Evolutionary conservation across 2,888 invertebrate genomes (phyloP), one percentile per base, ranked within the genome.

Genomic region (Drosophila kambysellisi): DNA sequence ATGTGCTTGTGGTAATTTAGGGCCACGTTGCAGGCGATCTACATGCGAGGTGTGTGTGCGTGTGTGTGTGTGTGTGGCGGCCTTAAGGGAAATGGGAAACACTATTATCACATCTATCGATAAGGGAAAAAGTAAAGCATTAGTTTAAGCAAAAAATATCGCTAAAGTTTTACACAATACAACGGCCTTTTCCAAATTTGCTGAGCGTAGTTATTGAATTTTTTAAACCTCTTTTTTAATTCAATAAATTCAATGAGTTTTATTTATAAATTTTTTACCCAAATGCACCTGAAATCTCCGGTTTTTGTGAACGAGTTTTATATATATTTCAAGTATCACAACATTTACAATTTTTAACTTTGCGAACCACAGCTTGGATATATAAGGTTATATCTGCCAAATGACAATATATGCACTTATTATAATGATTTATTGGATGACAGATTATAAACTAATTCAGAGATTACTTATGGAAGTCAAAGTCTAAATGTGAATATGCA

Each of bases 1-100:
- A 88, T 90, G 90, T 78, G 76, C 65, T 73, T 60, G 59, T 51
- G 62, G 76, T 79, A 72, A 89, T 87, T 87, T 90, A 87, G 63
- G 74, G 75, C 65, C 71, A 67, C 56, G 60, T 70, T 80, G 88
- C 89, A 87, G 76, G 82, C 87, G 81, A 81, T 76, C 58, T 52
- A 54, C 61, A 54, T 35, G 56, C 48, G 43, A 29, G 41, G 52
- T 39, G 43, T 56, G 50, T 41, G 51, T 4, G 15, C 43, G 48
- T 60, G 79, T 56, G 41, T 76, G 68, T 50, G 48, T 50, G 48
- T 60, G 79, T 56, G 41, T 76, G 68, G 60, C 60, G 41, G 39
- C 46, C 20, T 35, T 12, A 30, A 52, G 33, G 51, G 56, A 68
- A 69, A 65, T 33, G 53, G 20, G 53, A 11, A 25, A 39, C 15